Evolutionary conservation across 2,888 invertebrate species (phyloP).

Genomic region (Cyclophora albipunctata): DNA sequence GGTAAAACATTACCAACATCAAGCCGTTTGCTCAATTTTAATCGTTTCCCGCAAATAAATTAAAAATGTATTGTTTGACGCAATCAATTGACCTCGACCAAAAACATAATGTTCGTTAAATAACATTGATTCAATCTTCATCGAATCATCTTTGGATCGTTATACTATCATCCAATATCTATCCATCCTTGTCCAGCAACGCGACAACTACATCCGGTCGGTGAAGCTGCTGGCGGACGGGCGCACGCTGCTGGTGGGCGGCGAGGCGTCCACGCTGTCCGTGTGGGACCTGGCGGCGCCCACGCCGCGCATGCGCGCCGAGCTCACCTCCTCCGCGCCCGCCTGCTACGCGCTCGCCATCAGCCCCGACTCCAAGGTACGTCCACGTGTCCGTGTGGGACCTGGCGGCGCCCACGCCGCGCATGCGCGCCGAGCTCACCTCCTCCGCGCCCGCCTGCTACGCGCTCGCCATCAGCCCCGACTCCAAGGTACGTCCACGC

Average conservation of each 20-base stretch:
- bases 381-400: slow-evolving; percentile 94
- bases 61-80: no score
- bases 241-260: slow-evolving; percentile 95
- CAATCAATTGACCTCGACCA: no score
- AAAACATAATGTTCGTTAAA: no score
- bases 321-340: slow-evolving; percentile 91
- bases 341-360: slow-evolving; percentile 99
- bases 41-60: no score
- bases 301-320: slow-evolving; percentile 93
- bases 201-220: slow-evolving; percentile 93
- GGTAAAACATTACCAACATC: no score
- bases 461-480: slow-evolving; percentile 96
- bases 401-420: slow-evolving; percentile 88
- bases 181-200: slow-evolving; percentile 80
- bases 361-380: slow-evolving; percentile 94
- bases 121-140: no score
- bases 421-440: slow-evolving; percentile 92
- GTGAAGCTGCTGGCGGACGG: slow-evolving; percentile 97
- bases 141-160: no score
- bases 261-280: slow-evolving; percentile 95
- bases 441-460: slow-evolving; percentile 98
- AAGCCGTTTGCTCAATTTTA: no score
- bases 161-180: no score
- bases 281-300: slow-evolving; percentile 95
- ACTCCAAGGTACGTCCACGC: slow-evolving; percentile 84